Percentiles rank a stretch among this genome's conserved stretches.
These are phyloP conservation scores for Oreochromis aureus DNA, from an alignment of 2,113 vertebrate species.

Conservation along the genomic window DNA sequence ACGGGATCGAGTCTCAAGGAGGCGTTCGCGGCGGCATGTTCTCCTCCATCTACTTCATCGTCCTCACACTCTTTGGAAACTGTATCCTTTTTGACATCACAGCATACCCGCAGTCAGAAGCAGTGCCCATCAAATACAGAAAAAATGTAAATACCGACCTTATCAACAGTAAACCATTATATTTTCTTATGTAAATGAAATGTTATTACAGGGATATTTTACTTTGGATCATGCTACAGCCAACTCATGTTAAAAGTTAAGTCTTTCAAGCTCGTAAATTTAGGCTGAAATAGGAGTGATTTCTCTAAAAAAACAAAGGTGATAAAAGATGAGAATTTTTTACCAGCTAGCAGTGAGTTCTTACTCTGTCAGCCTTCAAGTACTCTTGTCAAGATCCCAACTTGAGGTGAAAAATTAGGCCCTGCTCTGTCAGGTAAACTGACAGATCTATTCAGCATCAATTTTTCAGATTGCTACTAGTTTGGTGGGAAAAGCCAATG, in stretches of 20 bases:
- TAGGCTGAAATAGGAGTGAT: neutral
- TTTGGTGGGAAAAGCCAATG: neutral
- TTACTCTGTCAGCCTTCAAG: neutral
- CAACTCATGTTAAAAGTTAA: neutral
- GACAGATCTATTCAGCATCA: neutral
- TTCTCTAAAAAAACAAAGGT: neutral
- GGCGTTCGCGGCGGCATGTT: conserved; percentile 92
- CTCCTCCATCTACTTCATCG: conserved; percentile 95
- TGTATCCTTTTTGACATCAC: conserved; percentile 83
- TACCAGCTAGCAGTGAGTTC: neutral
- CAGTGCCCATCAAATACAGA: neutral
- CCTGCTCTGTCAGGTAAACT: neutral
- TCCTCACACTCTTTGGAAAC: conserved; percentile 95
- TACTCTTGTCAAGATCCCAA: neutral
- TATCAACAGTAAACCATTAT: neutral
- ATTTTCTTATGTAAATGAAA: neutral
- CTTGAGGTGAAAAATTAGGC: neutral
- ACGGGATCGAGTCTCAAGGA: conserved; percentile 92
- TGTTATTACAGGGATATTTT: neutral
- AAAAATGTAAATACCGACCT: neutral
- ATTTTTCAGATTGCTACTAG: neutral
- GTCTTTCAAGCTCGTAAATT: neutral
- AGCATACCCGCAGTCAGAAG: neutral
- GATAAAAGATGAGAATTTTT: neutral
- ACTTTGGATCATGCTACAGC: neutral